phyloP scores from a whole-genome alignment of 2,113 vertebrate genomes.

The Aldabrachelys gigantea region DNA sequence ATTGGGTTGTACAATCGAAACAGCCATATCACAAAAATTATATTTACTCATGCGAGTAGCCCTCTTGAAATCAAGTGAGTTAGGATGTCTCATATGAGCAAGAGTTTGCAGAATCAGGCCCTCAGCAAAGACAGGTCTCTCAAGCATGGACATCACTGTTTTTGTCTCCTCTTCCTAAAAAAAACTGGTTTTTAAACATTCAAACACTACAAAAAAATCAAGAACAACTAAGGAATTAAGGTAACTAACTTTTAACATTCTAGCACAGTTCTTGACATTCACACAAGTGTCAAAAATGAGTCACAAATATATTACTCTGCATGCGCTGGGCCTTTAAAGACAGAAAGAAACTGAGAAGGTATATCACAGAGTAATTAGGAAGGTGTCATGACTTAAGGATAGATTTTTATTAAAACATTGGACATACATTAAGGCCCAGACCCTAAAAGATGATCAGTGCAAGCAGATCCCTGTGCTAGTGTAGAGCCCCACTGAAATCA shows the following conservation, averaged over 20 bases:
- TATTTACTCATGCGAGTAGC: rapidly evolving
- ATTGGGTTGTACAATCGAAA: rapidly evolving
- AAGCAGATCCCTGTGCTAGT: not conserved
- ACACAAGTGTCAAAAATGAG: not conserved
- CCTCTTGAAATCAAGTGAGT: not conserved
- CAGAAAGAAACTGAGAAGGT: not conserved
- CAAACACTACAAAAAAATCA: not conserved
- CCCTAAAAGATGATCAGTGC: not conserved
- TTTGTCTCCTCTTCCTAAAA: not conserved
- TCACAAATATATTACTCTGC: not conserved
- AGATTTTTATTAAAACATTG: not conserved
- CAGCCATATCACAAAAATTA: rapidly evolving
- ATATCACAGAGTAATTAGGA: not conserved
- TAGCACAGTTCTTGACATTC: not conserved
- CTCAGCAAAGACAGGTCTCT: rapidly evolving
- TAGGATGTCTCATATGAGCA: not conserved
- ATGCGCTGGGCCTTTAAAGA: not conserved
- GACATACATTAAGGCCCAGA: not conserved
- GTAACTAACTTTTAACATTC: not conserved
- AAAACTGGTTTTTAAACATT: not conserved
- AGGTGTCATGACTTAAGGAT: not conserved
- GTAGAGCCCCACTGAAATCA: not conserved
- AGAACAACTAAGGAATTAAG: not conserved
- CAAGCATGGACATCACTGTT: not conserved
- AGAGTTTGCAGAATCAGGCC: not conserved